Evolutionary conservation across 2,888 invertebrate genomes (phyloP).

Genomic region (Malacosoma neustria): DNA sequence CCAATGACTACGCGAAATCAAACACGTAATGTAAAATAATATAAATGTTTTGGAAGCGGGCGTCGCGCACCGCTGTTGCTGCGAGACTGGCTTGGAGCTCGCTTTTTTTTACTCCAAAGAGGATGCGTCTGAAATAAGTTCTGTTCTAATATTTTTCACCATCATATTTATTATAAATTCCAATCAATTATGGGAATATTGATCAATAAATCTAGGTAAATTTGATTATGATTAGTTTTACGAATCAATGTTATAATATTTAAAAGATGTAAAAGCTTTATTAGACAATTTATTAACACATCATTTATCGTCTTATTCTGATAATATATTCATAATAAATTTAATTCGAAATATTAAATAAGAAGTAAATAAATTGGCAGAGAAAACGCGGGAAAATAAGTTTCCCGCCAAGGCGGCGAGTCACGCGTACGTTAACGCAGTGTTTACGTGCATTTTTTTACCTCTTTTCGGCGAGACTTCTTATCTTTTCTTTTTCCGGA

Average conservation of each 20-base stretch:
- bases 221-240: too few species aligned
- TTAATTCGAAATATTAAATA: too few species aligned
- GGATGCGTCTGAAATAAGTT: constrained; percentile 56
- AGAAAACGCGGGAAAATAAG: constrained; percentile 68
- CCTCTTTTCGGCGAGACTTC: constrained; percentile 18
- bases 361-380: constrained; percentile 42
- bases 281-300: too few species aligned
- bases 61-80: constrained; percentile 61
- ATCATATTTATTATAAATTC: constrained; percentile 1
- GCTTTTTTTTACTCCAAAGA: constrained; percentile 55
- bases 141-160: constrained; percentile 14
- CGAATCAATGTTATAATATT: too few species aligned
- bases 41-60: constrained; percentile 58
- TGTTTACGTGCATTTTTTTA: constrained; percentile 39
- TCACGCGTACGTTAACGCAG: constrained; percentile 58
- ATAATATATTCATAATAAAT: too few species aligned
- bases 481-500: background rate
- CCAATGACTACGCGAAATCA: constrained; percentile 71
- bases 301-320: too few species aligned
- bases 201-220: constrained; percentile 24
- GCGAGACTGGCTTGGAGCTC: constrained; percentile 47
- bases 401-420: constrained; percentile 64
- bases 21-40: constrained; percentile 71
- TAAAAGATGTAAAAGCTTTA: too few species aligned
- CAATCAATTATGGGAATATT: constrained; percentile 13